A percentile compares a stretch with the other conserved stretches of the same genome.
Evolutionary conservation across 2,113 vertebrate genomes (phyloP).

Genomic region (Bujurquina vittata): DNA sequence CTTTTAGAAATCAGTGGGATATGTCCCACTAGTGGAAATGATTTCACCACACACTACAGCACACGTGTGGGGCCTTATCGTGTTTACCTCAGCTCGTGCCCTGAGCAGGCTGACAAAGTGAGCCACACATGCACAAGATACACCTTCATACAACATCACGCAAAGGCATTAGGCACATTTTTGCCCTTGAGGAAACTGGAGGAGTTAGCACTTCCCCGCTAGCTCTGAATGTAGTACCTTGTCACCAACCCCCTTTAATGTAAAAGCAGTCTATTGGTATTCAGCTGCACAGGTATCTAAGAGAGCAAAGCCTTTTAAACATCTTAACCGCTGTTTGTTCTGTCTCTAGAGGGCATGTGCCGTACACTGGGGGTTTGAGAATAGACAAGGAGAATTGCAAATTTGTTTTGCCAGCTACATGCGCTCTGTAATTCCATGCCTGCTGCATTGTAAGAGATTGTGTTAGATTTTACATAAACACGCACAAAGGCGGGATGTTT

Average conservation of each 20-base stretch:
- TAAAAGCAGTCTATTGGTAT: conserved; percentile 79
- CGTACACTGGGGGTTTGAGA: conserved; percentile 74
- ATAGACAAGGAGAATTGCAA: conserved; percentile 80
- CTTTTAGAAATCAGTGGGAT: conserved; percentile 82
- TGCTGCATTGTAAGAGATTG: conserved; percentile 47
- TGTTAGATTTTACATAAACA: conserved; percentile 68
- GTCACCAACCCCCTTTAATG: conserved; percentile 63
- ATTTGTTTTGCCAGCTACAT: conserved; percentile 77
- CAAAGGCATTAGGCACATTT: conserved; percentile 63
- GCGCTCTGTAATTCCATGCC: conserved; percentile 64
- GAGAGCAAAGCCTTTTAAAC: conserved; percentile 79
- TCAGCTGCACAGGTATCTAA: conserved; percentile 80
- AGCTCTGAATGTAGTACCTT: conserved; percentile 63
- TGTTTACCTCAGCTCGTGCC: conserved; percentile 46
- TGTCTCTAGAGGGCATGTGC: conserved; percentile 80
- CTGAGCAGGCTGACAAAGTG: conserved; percentile 33
- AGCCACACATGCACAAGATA: conserved; percentile 21
- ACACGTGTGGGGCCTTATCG: conserved; percentile 49
- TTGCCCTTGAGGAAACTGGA: conserved; percentile 76
- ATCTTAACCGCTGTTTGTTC: conserved; percentile 80
- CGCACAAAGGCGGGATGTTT: conserved; percentile 62
- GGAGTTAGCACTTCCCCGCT: conserved; percentile 67
- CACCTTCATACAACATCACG: conserved; percentile 47
- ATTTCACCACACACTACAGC: conserved; percentile 41
- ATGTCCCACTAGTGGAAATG: conserved; percentile 62